These are phyloP conservation scores for Rhynchomys soricoides DNA, from an alignment of 2,113 vertebrate genomes.

Conservation along the genomic window DNA sequence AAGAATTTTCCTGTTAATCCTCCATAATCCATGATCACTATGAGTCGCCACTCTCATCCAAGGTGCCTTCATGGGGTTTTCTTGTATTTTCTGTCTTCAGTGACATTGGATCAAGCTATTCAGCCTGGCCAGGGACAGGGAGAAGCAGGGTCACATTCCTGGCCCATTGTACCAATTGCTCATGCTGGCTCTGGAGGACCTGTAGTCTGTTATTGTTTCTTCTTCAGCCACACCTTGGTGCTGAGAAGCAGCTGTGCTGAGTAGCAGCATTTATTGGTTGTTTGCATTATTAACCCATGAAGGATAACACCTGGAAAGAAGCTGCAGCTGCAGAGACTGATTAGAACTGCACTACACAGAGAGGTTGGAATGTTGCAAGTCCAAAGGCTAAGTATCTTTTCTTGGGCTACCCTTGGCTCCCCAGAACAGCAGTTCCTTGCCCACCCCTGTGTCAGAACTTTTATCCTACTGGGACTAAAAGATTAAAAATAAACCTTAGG, in stretches of 20 bases:
- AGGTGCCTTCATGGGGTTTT: neutral
- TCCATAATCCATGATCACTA: neutral
- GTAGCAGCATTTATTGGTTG: neutral
- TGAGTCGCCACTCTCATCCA: neutral
- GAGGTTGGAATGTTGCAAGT: no score
- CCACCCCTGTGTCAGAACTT: neutral
- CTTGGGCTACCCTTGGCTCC: neutral
- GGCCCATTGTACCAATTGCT: neutral
- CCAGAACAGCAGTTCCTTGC: neutral
- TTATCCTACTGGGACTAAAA: neutral
- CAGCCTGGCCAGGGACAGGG: neutral
- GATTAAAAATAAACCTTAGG: neutral
- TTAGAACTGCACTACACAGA: neutral
- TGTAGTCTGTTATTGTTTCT: neutral
- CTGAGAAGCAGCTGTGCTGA: neutral
- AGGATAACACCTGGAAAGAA: neutral
- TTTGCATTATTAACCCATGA: neutral
- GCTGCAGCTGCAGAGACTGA: neutral
- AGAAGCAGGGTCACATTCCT: neutral
- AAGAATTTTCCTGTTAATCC: neutral
- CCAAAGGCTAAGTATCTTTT: neutral
- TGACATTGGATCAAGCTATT: neutral
- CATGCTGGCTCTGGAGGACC: neutral
- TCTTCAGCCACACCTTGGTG: neutral
- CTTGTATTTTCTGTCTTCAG: neutral